phyloP scores from a whole-genome alignment of 1,140 invertebrate species.

The Pomacea maculata region DNA sequence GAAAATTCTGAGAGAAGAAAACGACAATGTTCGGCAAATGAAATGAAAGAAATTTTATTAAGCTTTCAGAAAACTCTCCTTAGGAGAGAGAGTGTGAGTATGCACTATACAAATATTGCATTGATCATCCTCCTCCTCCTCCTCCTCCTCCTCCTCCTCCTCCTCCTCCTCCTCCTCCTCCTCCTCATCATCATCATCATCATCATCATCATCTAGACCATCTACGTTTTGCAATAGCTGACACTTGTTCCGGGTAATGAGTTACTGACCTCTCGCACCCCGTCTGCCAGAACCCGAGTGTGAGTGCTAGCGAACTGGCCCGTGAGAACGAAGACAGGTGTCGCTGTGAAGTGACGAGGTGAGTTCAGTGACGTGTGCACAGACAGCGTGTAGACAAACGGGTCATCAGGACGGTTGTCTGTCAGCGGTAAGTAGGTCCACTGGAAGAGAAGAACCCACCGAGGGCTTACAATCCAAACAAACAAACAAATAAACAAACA shows the following conservation, averaged over 20 bases:
- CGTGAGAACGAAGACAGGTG: slow-evolving; percentile 26
- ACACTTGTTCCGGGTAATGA: not conserved
- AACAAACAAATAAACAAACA: not conserved
- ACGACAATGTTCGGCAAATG: too few relatives aligned
- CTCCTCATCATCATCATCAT: too few relatives aligned
- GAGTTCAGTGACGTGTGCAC: slow-evolving; percentile 32
- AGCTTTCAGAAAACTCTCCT: too few relatives aligned
- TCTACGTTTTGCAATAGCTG: too few relatives aligned
- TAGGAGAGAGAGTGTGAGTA: too few relatives aligned
- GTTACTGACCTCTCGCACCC: slow-evolving; percentile 29
- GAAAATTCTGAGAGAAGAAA: slow-evolving; percentile 40
- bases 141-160: too few relatives aligned
- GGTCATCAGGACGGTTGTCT: slow-evolving; percentile 21
- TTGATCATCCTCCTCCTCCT: too few relatives aligned
- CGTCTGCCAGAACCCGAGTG: slow-evolving; percentile 27
- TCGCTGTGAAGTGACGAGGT: slow-evolving; percentile 21
- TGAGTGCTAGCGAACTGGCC: slow-evolving; percentile 38
- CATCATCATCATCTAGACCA: too few relatives aligned
- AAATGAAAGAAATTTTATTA: too few relatives aligned
- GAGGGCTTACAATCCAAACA: not conserved
- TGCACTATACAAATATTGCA: too few relatives aligned
- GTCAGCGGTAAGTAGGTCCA: slow-evolving; percentile 35
- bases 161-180: too few relatives aligned
- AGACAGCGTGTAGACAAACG: slow-evolving; percentile 29
- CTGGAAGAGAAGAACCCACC: slow-evolving; percentile 16